phyloP scores from a whole-genome alignment of 1,140 invertebrate genomes.

The Diprion similis region DNA sequence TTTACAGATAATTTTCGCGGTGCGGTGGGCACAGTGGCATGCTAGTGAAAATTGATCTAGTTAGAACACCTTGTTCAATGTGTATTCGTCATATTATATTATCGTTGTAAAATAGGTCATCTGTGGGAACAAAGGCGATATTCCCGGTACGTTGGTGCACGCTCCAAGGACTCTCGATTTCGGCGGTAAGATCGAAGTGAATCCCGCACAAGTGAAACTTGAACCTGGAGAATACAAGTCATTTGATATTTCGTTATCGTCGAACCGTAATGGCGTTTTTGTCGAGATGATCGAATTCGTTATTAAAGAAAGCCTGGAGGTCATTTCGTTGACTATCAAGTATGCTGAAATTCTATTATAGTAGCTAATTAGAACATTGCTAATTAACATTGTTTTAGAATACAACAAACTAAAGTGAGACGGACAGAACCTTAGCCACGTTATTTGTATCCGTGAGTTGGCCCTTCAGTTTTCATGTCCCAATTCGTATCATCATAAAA shows the following conservation, averaged over 20 bases:
- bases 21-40: too few relatives aligned
- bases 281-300: constrained; percentile 48
- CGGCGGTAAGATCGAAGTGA: constrained; percentile 38
- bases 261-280: constrained; percentile 46
- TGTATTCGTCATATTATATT: too few relatives aligned
- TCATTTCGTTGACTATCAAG: constrained; percentile 45
- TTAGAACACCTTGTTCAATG: too few relatives aligned
- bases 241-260: constrained; percentile 43
- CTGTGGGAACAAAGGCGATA: constrained; percentile 42
- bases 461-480: too few relatives aligned
- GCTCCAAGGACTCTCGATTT: constrained; percentile 35
- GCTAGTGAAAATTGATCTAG: too few relatives aligned
- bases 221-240: constrained; percentile 37
- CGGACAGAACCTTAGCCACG: too few relatives aligned
- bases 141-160: constrained; percentile 41
- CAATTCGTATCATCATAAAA: too few relatives aligned
- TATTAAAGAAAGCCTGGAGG: constrained; percentile 46
- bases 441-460: too few relatives aligned
- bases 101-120: constrained; percentile 34
- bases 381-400: too few relatives aligned
- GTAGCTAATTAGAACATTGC: too few relatives aligned
- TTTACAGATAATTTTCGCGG: too few relatives aligned
- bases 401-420: too few relatives aligned
- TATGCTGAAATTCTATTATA: constrained; percentile 18
- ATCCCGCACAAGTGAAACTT: constrained; percentile 31